These are phyloP conservation scores for Uromys caudimaculatus DNA, from an alignment of 2,797 vertebrate genomes.

Conservation along the genomic window DNA sequence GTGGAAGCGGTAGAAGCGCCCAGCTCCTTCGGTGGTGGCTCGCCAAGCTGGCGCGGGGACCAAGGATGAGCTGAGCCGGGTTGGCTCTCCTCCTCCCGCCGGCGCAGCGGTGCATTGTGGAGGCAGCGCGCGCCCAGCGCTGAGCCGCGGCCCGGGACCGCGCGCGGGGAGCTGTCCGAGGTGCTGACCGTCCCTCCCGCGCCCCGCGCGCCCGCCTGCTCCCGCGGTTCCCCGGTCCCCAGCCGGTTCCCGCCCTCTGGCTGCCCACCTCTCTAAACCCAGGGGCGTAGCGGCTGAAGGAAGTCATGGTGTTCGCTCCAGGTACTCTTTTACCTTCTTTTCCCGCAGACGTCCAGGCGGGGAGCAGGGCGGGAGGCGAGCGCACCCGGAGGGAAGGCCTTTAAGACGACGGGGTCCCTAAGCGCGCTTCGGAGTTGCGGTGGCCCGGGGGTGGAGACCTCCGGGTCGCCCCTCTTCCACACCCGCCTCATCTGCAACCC, in stretches of 20 bases:
- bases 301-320: slow-evolving; percentile 86
- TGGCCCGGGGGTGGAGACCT: not conserved
- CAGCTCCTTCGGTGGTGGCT: slow-evolving; percentile 49
- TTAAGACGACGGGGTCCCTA: not conserved
- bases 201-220: not conserved
- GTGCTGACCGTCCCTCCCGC: slow-evolving; percentile 77
- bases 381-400: slow-evolving; percentile 31
- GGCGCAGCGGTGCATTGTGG: slow-evolving; percentile 81
- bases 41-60: slow-evolving; percentile 11
- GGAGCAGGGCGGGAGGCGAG: slow-evolving; percentile 21
- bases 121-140: slow-evolving; percentile 74
- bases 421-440: not conserved
- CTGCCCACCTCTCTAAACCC: slow-evolving; percentile 3
- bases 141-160: slow-evolving; percentile 58
- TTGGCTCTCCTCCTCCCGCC: slow-evolving; percentile 62
- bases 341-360: slow-evolving; percentile 49
- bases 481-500: not conserved
- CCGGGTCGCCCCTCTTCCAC: not conserved
- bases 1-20: slow-evolving; percentile 58
- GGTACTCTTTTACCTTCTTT: slow-evolving; percentile 75
- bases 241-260: not conserved
- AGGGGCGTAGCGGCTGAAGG: slow-evolving; percentile 53
- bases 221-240: not conserved
- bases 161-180: slow-evolving; percentile 81
- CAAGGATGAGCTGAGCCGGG: slow-evolving; percentile 35